Percentiles rank a stretch among this genome's conserved stretches.
Conservation (phyloP, 2,797 vertebrate species). For the Zalophus californianus region DNA sequence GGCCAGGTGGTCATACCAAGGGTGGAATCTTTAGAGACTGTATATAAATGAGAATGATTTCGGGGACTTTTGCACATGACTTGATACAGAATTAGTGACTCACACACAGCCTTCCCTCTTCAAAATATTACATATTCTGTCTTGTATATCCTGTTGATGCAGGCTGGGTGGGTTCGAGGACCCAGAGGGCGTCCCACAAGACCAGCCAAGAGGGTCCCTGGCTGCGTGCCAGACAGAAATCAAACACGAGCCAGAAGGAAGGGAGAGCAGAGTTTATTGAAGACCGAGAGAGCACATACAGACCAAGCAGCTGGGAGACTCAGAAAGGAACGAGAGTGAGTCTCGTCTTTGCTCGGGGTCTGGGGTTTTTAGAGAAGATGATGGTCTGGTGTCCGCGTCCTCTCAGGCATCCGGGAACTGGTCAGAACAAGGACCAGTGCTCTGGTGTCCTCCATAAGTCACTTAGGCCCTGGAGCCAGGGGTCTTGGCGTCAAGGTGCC, state of each 20-base stretch:
- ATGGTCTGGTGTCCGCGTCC: background rate
- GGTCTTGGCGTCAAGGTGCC: background rate
- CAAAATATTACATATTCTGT: background rate
- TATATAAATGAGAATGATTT: constrained; percentile 21
- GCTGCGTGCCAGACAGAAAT: background rate
- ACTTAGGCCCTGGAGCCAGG: background rate
- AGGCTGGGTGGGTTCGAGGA: background rate
- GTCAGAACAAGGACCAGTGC: background rate
- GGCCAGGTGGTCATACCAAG: background rate
- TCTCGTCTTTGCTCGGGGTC: background rate
- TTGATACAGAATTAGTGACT: background rate
- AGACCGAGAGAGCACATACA: background rate
- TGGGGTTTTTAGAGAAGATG: background rate
- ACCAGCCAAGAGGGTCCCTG: background rate
- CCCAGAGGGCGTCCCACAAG: background rate
- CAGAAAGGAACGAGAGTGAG: background rate
- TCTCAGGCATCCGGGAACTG: background rate
- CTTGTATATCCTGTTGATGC: background rate
- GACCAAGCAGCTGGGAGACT: background rate
- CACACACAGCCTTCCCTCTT: background rate
- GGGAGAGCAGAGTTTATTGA: background rate
- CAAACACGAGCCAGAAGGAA: background rate
- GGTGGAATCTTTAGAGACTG: background rate
- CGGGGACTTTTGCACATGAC: background rate
- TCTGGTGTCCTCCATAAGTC: background rate